Conservation (phyloP, 2,888 invertebrate genomes). For the Elegia similella region DNA sequence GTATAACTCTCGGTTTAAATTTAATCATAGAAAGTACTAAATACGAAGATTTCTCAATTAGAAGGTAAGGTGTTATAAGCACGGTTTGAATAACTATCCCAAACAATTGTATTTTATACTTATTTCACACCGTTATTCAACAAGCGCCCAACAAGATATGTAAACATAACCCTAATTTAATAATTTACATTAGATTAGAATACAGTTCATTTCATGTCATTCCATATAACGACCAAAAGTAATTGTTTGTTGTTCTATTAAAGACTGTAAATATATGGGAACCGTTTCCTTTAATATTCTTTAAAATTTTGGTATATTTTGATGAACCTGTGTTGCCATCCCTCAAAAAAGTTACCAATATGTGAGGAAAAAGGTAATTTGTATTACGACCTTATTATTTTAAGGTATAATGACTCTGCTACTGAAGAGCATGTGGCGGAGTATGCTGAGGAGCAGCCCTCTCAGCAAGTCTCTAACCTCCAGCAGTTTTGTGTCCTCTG, state of each 20-base stretch:
- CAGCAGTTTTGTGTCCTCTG: conserved; percentile 47
- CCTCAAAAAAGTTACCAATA: neutral
- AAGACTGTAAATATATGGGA: no score
- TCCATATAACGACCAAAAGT: no score
- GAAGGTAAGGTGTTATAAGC: neutral
- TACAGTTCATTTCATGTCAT: no score
- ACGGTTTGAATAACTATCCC: neutral
- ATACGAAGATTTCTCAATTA: conserved; percentile 5
- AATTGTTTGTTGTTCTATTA: no score
- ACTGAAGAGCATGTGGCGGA: conserved; percentile 52
- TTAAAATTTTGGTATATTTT: no score
- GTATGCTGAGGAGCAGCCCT: conserved; percentile 40
- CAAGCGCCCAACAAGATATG: neutral
- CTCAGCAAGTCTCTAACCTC: conserved; percentile 43
- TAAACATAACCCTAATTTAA: conserved; percentile 3
- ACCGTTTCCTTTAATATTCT: no score
- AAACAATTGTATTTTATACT: neutral
- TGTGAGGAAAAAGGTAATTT: neutral
- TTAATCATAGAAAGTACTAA: neutral
- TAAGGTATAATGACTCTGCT: conserved; percentile 50
- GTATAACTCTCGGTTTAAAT: neutral
- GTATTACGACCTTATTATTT: no score
- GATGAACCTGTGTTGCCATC: neutral
- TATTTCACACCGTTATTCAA: neutral
- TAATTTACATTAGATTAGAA: no score